phyloP scores from a whole-genome alignment of 2,888 invertebrate genomes.

The Acleris laterana region DNA sequence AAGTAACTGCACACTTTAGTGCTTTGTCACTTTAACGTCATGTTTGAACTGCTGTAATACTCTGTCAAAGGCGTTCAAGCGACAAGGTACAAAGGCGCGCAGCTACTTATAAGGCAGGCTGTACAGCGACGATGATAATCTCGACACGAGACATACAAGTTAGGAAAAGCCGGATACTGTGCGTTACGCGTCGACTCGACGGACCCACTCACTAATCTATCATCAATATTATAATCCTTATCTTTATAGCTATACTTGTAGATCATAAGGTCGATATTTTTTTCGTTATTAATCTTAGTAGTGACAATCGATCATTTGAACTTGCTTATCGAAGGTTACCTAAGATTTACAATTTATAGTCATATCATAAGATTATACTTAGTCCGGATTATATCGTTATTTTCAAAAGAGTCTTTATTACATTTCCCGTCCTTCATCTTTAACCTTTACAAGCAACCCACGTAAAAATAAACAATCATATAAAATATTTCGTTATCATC shows the following conservation, averaged over 20 bases:
- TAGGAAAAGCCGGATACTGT: slow-evolving; percentile 32
- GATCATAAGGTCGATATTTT: slow-evolving; percentile 21
- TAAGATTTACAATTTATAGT: slow-evolving; percentile 13
- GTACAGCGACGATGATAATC: slow-evolving; percentile 52
- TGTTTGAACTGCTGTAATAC: too few relatives aligned
- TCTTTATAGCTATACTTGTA: slow-evolving; percentile 17
- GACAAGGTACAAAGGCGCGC: too few relatives aligned
- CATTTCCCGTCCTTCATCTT: too few relatives aligned
- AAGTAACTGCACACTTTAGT: too few relatives aligned
- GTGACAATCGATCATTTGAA: slow-evolving; percentile 21
- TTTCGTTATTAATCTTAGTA: slow-evolving; percentile 17
- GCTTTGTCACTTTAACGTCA: too few relatives aligned
- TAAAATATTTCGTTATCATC: slow-evolving; percentile 14
- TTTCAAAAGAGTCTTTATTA: too few relatives aligned
- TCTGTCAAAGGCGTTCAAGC: too few relatives aligned
- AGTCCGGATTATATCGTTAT: neutral
- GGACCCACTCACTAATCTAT: slow-evolving; percentile 23
- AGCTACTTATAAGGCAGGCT: too few relatives aligned
- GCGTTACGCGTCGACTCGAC: slow-evolving; percentile 16
- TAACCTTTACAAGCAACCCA: neutral
- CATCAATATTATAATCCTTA: slow-evolving; percentile 30
- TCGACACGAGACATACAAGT: slow-evolving; percentile 49
- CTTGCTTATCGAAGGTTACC: slow-evolving; percentile 15
- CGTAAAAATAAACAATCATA: slow-evolving; percentile 21
- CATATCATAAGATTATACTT: neutral